Percentiles rank a stretch among this genome's conserved stretches.
Conservation (phyloP, 2,113 vertebrate species). For the Prionailurus bengalensis region DNA sequence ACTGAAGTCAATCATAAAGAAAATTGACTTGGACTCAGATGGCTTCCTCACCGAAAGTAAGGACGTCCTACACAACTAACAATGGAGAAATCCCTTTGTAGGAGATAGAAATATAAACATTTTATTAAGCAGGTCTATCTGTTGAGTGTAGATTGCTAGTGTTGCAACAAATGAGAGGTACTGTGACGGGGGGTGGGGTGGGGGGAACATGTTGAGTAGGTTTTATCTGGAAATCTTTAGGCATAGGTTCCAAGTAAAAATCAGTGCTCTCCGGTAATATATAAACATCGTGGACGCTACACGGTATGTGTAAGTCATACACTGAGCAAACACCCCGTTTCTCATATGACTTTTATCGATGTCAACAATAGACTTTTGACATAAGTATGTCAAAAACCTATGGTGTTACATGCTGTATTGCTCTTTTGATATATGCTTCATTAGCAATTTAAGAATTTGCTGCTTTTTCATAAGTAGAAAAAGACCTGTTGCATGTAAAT, state of each 20-base stretch:
- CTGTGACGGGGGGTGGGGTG: neutral
- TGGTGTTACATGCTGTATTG: neutral
- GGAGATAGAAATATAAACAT: neutral
- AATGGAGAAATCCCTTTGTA: slow-evolving; percentile 39
- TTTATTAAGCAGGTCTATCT: neutral
- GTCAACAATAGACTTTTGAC: neutral
- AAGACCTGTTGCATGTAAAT: slow-evolving; percentile 45
- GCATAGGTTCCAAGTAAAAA: neutral
- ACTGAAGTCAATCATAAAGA: slow-evolving; percentile 91
- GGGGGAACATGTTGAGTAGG: neutral
- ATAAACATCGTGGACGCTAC: neutral
- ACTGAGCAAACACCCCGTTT: neutral
- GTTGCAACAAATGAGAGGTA: neutral
- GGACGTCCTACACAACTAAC: neutral
- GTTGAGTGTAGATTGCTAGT: neutral
- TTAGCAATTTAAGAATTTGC: slow-evolving; percentile 31
- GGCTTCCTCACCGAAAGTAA: slow-evolving; percentile 92
- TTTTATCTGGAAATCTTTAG: neutral
- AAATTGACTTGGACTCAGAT: slow-evolving; percentile 92
- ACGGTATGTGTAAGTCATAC: neutral
- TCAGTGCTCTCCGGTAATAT: neutral
- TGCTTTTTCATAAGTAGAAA: neutral
- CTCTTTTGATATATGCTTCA: neutral
- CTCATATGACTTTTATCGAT: neutral
- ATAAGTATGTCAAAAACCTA: neutral